These are phyloP conservation scores for Bovichtus variegatus DNA, from an alignment of 2,797 vertebrate species.

Conservation along the genomic window DNA sequence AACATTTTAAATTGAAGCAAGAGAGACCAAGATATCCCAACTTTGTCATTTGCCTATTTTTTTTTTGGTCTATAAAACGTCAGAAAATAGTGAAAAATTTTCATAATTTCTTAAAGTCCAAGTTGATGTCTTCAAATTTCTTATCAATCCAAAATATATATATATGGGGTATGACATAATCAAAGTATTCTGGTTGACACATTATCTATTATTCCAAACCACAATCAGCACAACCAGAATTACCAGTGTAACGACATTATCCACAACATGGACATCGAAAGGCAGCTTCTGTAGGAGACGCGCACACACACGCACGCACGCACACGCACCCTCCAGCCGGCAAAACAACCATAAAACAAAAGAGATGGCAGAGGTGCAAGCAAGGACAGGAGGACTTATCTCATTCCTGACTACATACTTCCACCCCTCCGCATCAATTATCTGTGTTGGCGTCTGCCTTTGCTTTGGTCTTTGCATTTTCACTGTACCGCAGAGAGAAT, in stretches of 20 bases:
- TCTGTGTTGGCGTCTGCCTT: conserved; percentile 13
- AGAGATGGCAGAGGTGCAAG: conserved; percentile 31
- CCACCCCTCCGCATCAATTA: conserved; percentile 22
- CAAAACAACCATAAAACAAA: conserved; percentile 54
- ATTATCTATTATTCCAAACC: background rate
- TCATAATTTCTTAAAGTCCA: too few relatives aligned
- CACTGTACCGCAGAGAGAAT: conserved; percentile 27
- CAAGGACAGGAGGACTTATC: conserved; percentile 30
- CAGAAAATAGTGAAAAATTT: too few relatives aligned
- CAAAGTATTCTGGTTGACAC: background rate
- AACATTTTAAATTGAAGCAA: too few relatives aligned
- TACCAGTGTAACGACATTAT: conserved; percentile 21
- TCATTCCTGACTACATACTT: conserved; percentile 42
- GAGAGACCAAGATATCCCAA: too few relatives aligned
- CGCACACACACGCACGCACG: too few relatives aligned
- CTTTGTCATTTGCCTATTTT: too few relatives aligned
- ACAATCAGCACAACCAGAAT: conserved; percentile 7
- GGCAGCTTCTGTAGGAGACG: conserved; percentile 40
- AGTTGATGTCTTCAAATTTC: too few relatives aligned
- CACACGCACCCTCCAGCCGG: conserved; percentile 34
- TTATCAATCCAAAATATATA: too few relatives aligned
- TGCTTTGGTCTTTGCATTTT: conserved; percentile 3
- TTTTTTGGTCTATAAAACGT: too few relatives aligned
- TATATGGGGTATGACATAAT: too few relatives aligned
- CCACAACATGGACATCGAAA: conserved; percentile 17